These are phyloP conservation scores for Metopia argyrocephala DNA, from an alignment of 2,888 invertebrate genomes.

Conservation along the genomic window DNA sequence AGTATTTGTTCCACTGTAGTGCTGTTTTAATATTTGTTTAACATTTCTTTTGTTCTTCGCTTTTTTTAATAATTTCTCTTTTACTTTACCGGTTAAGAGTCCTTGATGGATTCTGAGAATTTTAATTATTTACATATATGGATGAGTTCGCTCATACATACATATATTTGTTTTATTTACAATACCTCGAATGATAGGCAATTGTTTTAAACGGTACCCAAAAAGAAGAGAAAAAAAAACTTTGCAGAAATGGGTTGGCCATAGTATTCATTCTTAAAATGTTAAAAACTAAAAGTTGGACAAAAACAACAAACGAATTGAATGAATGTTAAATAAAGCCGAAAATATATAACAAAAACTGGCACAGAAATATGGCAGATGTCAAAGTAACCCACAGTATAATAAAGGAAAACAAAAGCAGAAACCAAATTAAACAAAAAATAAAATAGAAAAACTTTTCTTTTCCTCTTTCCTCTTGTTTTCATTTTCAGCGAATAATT, in stretches of 20 bases:
- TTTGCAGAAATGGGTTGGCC: not conserved
- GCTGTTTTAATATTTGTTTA: not conserved
- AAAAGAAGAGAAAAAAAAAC: conserved; percentile 19
- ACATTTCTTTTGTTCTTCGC: not conserved
- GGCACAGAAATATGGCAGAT: conserved; percentile 35
- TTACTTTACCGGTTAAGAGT: not conserved
- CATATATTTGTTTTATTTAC: not conserved
- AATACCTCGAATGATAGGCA: conserved; percentile 14
- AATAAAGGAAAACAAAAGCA: not conserved
- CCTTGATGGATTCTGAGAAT: conserved; percentile 42
- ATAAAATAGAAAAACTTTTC: not conserved
- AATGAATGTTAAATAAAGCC: not conserved
- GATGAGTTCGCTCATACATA: not conserved
- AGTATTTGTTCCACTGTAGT: conserved; percentile 3
- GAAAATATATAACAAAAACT: not conserved
- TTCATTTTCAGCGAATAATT: not conserved
- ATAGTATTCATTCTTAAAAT: conserved; percentile 8
- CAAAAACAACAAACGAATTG: conserved; percentile 8
- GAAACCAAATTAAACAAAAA: conserved; percentile 11
- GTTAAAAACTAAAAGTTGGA: no score
- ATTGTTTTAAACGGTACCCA: no score
- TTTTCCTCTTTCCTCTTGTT: not conserved
- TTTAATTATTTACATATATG: not conserved
- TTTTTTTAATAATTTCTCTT: not conserved
- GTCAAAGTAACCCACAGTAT: conserved; percentile 35